These are phyloP conservation scores for Alosa alosa DNA, from an alignment of 2,113 vertebrate genomes.

Conservation along the genomic window DNA sequence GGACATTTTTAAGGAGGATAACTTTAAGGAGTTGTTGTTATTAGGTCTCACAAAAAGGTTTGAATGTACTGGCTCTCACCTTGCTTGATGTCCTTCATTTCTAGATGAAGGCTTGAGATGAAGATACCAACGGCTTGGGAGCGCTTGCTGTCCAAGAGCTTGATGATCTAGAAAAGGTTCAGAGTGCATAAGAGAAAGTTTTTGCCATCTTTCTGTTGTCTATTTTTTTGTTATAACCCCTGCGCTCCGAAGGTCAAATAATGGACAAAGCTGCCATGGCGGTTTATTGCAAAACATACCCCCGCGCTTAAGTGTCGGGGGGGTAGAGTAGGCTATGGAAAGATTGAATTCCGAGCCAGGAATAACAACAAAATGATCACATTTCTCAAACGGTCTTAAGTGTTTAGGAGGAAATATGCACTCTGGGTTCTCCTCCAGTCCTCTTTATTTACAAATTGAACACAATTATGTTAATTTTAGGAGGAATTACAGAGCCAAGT, in stretches of 20 bases:
- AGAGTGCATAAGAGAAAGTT: not conserved
- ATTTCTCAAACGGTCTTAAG: conserved; percentile 39
- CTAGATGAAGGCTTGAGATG: conserved; percentile 96
- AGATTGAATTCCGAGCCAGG: conserved; percentile 13
- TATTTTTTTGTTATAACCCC: not conserved
- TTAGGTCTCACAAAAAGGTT: too few relatives aligned
- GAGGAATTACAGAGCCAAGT: conserved; percentile 23
- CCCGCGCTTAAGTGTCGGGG: not conserved
- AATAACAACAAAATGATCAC: conserved; percentile 30
- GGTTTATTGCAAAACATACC: not conserved
- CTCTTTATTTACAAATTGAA: conserved; percentile 28
- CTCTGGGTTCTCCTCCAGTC: conserved; percentile 24
- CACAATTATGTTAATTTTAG: conserved; percentile 36
- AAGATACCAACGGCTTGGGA: conserved; percentile 95
- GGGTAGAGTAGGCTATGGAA: conserved; percentile 16
- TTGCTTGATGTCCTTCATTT: conserved; percentile 96
- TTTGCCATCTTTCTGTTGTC: not conserved
- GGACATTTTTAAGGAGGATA: too few relatives aligned
- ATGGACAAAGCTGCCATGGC: not conserved
- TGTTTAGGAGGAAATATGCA: conserved; percentile 17
- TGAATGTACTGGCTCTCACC: conserved; percentile 67
- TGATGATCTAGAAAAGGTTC: conserved; percentile 79
- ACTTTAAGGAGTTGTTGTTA: too few relatives aligned
- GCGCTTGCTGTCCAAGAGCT: conserved; percentile 89
- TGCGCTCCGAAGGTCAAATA: not conserved